Conservation (phyloP, 2,888 invertebrate genomes). For the Meloe dianella region DNA sequence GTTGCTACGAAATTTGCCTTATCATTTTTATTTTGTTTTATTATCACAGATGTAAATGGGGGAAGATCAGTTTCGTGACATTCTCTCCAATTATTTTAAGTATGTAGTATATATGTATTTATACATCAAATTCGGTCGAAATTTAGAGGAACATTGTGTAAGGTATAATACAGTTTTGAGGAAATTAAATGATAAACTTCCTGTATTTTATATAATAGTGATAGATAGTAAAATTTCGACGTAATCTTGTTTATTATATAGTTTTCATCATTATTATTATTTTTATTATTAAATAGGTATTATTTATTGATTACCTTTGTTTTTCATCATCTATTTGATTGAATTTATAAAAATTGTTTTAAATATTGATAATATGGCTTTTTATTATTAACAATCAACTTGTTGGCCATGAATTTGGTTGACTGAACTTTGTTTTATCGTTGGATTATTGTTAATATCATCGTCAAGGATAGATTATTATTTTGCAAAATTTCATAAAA, state of each 20-base stretch:
- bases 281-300: not conserved
- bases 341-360: not conserved
- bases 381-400: conserved; percentile 28
- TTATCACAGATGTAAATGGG: not conserved
- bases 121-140: not conserved
- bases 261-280: not conserved
- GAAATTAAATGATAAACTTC: not conserved
- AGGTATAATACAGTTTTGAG: not conserved
- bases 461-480: conserved; percentile 11
- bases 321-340: not conserved
- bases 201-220: not conserved
- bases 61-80: not conserved
- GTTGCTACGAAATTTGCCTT: not conserved
- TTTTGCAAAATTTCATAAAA: conserved; percentile 8
- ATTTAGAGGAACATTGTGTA: not conserved
- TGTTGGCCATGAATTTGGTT: conserved; percentile 51
- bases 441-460: conserved; percentile 15
- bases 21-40: not conserved
- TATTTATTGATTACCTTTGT: not conserved
- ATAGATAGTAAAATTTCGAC: not conserved
- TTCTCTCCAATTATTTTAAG: not conserved
- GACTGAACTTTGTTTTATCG: conserved; percentile 46
- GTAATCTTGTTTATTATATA: not conserved
- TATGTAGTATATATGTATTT: not conserved
- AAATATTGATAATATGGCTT: conserved; percentile 24